These are phyloP conservation scores for Aporophyla lueneburgensis DNA, from an alignment of 2,888 invertebrate genomes.

Conservation along the genomic window DNA sequence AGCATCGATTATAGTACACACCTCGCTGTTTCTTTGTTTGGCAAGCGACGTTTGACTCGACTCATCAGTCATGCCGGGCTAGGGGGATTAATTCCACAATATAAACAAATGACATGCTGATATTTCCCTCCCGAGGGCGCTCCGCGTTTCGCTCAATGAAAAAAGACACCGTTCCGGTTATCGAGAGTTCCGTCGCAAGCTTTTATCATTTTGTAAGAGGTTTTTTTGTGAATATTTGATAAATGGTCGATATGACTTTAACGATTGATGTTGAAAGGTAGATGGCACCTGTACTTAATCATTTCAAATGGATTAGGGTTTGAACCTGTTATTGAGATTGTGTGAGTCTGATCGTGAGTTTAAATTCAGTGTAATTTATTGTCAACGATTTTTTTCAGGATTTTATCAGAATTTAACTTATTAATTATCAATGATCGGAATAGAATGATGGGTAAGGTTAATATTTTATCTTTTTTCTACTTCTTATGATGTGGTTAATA, in stretches of 20 bases:
- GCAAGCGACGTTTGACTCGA: slow-evolving; percentile 84
- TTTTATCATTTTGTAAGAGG: slow-evolving; percentile 77
- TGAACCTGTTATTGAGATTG: slow-evolving; percentile 32
- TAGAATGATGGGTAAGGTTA: neutral
- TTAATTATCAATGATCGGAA: slow-evolving; percentile 6
- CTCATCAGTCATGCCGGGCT: slow-evolving; percentile 81
- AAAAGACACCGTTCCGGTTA: slow-evolving; percentile 75
- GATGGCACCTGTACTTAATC: slow-evolving; percentile 46
- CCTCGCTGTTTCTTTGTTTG: slow-evolving; percentile 88
- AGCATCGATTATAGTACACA: slow-evolving; percentile 89
- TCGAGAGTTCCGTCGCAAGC: slow-evolving; percentile 69
- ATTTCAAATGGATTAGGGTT: slow-evolving; percentile 58
- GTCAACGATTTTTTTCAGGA: slow-evolving; percentile 1
- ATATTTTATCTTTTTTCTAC: neutral
- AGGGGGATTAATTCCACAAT: slow-evolving; percentile 84
- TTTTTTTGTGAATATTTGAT: slow-evolving; percentile 78
- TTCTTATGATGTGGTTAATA: neutral
- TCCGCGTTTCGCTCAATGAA: slow-evolving; percentile 69
- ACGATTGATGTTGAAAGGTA: slow-evolving; percentile 64
- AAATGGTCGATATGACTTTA: slow-evolving; percentile 72
- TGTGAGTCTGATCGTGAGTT: slow-evolving; percentile 20
- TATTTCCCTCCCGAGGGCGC: slow-evolving; percentile 76
- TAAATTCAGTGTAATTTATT: slow-evolving; percentile 43
- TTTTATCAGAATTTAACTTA: slow-evolving; percentile 6
- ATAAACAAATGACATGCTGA: slow-evolving; percentile 86